Percentiles rank a stretch among this genome's conserved stretches.
Conservation (phyloP, 1,140 invertebrate genomes). For the Zaprionus capensis region DNA sequence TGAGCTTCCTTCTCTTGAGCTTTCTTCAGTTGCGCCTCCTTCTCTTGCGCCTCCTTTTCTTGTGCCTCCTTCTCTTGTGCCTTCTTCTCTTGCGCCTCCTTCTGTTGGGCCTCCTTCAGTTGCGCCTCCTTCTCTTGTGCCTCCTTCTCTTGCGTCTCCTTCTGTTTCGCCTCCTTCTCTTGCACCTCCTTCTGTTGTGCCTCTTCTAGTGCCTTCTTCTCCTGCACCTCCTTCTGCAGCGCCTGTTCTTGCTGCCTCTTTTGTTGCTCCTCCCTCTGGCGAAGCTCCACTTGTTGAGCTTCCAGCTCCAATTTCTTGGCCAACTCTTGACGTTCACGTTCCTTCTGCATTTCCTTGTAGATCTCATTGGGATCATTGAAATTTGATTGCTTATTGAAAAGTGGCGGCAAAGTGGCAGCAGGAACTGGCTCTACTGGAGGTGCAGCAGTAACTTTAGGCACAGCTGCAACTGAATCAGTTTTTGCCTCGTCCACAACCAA, state of each 20-base stretch:
- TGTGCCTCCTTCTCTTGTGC: not conserved
- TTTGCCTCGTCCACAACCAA: not conserved
- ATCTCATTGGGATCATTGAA: conserved; percentile 58
- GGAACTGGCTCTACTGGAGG: not conserved
- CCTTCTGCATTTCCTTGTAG: conserved; percentile 59
- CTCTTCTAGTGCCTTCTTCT: not conserved
- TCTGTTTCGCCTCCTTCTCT: no score
- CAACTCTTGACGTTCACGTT: conserved; percentile 17
- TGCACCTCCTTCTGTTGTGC: not conserved
- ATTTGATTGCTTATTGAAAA: conserved; percentile 55
- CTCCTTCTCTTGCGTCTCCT: not conserved
- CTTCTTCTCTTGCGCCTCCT: not conserved
- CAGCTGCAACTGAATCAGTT: not conserved
- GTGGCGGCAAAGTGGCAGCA: conserved; percentile 46
- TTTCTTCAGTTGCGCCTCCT: not conserved
- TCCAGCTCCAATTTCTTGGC: not conserved
- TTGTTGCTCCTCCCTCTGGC: not conserved
- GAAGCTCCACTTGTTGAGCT: not conserved
- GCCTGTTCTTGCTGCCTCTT: not conserved
- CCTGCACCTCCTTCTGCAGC: not conserved
- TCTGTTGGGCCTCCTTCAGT: not conserved
- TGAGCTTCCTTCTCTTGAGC: no score
- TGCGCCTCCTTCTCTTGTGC: not conserved
- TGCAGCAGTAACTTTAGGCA: not conserved
- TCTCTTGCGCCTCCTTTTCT: not conserved